A percentile compares a stretch with the other conserved stretches of the same genome.
These are phyloP conservation scores for Linurgus olivaceus DNA, from an alignment of 2,797 vertebrate genomes.

Conservation along the genomic window DNA sequence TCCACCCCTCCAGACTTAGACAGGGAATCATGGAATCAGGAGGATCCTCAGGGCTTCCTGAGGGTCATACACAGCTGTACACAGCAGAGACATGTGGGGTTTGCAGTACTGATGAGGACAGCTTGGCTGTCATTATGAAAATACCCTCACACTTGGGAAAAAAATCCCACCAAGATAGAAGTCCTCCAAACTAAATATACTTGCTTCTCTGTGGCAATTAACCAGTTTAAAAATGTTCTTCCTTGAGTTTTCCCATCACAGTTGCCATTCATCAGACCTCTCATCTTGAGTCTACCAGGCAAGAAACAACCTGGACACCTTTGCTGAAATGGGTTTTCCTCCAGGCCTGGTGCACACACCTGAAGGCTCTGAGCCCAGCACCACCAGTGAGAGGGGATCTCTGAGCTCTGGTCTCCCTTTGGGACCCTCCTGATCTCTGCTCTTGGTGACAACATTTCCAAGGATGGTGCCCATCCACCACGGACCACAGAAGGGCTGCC, in stretches of 20 bases:
- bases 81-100: rapidly evolving
- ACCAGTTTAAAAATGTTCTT: not conserved
- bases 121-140: not conserved
- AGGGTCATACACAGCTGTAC: rapidly evolving
- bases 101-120: rapidly evolving
- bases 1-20: not conserved
- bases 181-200: not conserved
- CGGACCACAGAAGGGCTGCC: not conserved
- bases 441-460: not conserved
- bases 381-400: not conserved
- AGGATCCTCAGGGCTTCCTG: not conserved
- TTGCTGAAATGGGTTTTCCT: not conserved
- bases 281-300: not conserved
- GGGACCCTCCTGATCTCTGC: not conserved
- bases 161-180: rapidly evolving
- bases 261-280: not conserved
- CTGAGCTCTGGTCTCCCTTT: not conserved
- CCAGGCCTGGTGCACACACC: not conserved
- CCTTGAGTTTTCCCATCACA: not conserved
- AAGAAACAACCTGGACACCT: not conserved
- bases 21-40: not conserved
- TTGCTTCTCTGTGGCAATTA: not conserved
- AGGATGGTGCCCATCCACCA: not conserved
- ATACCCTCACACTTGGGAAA: not conserved
- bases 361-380: not conserved